Base-by-base conservation (phyloP, 1,140 invertebrate genomes). In the Ganaspis sp. region DNA sequence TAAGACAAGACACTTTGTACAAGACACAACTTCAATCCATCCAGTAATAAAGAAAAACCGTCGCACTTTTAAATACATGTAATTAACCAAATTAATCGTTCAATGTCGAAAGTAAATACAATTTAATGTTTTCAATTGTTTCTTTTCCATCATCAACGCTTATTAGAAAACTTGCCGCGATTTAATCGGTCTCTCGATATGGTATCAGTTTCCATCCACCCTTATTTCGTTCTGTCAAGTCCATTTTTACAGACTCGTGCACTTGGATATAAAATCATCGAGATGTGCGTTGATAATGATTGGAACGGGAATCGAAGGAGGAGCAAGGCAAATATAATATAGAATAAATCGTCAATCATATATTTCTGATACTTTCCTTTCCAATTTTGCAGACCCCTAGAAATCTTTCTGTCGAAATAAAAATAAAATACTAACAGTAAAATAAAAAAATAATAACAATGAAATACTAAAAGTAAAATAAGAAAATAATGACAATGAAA, bases 201-300 rank as follows among this genome's bases (percentile, higher is more conserved):
- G 4, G 58, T n/a, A 64, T 64, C 58, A 64, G 58, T 64, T 64
- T 64, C 58, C 58, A 64, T 29, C 58, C 26, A 64, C 58, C 58
- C 58, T 64, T 64, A 64, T 64, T 64, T 64, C 58, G 58, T 64
- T 64, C 58, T 34, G 58, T 64, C 58, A 29, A 26, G 58, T 64
- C 58, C 58, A 64, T 64, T 64, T 64, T 64, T 64, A 64, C 58
- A 64, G 58, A 29, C 26, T 64, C 15, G 9, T 64, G 58, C 58
- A 64, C 58, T 29, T 64, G 23, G 58, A 64, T 64, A 64, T 64
- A 64, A 29, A 64, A 64, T 64, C 58, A 64, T 64, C 21, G 58
- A 64, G 58, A 64, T 64, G 58, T 64, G 58, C 58, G 11, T 29
- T 26, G 23, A 64, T 64, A 64, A 64, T 64, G 58, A 64, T 64